These are phyloP conservation scores for Agelaius phoeniceus DNA, from an alignment of 2,113 vertebrate genomes.

Conservation along the genomic window DNA sequence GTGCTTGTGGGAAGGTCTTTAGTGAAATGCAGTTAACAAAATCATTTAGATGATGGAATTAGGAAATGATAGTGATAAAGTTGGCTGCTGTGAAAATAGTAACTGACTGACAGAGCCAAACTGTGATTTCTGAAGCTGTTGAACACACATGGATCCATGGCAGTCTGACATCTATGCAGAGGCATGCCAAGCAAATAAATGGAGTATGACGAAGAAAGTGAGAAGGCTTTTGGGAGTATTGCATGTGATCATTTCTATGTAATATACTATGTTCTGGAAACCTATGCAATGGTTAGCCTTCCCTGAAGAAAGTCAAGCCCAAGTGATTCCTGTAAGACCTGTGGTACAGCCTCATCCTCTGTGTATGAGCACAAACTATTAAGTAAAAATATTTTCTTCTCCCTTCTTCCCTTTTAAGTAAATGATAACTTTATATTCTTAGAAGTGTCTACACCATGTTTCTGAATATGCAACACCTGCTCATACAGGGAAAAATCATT, in stretches of 20 bases:
- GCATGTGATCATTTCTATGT: background rate
- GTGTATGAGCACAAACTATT: background rate
- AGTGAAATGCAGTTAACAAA: background rate
- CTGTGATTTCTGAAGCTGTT: background rate
- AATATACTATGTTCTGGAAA: background rate
- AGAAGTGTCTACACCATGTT: background rate
- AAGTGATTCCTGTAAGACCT: background rate
- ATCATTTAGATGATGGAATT: constrained; percentile 27
- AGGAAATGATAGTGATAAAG: constrained; percentile 23
- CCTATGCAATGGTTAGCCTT: background rate
- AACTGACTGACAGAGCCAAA: background rate
- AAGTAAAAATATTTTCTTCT: background rate
- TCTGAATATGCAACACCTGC: background rate
- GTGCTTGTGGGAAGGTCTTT: constrained; percentile 23
- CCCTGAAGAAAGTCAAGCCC: background rate
- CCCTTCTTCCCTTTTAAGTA: background rate
- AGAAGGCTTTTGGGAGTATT: background rate
- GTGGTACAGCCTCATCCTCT: background rate
- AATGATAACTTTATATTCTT: background rate
- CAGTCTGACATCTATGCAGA: background rate
- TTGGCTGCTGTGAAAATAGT: constrained; percentile 30
- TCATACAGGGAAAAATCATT: background rate
- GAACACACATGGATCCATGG: background rate
- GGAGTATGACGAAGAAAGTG: background rate
- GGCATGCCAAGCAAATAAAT: background rate